phyloP scores from a whole-genome alignment of 1,140 invertebrate species.

The Luehdorfia chinensis region DNA sequence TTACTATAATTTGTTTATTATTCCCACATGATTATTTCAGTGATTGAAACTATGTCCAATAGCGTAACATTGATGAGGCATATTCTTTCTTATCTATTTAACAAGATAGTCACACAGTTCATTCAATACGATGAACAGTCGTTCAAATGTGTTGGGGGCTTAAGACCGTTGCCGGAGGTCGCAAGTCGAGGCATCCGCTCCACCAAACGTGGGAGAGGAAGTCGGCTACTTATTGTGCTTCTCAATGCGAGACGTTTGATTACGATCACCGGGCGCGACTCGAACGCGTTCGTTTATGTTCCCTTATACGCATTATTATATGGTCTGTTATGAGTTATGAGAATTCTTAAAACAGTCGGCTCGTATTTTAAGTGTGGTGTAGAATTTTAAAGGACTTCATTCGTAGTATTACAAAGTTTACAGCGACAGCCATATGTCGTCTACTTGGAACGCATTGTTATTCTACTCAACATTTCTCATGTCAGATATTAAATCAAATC shows the following conservation, averaged over 20 bases:
- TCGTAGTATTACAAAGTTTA: constrained; percentile 5
- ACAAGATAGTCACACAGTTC: too few relatives aligned
- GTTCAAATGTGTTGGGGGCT: constrained; percentile 13
- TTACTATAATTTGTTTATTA: too few relatives aligned
- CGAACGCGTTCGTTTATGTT: constrained; percentile 43
- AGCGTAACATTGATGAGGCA: too few relatives aligned
- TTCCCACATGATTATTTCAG: too few relatives aligned
- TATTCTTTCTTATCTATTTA: too few relatives aligned
- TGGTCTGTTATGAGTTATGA: constrained; percentile 23
- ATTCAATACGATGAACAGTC: neutral
- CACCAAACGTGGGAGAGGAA: constrained; percentile 71
- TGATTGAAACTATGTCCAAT: too few relatives aligned
- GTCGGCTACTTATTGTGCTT: constrained; percentile 72
- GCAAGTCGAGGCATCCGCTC: constrained; percentile 62
- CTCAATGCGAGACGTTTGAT: constrained; percentile 69
- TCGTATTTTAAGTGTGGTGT: constrained; percentile 3
- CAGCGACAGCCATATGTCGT: too few relatives aligned
- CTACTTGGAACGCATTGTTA: too few relatives aligned
- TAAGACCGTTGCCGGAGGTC: constrained; percentile 55
- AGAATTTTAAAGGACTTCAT: constrained; percentile 7
- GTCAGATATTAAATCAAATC: too few relatives aligned
- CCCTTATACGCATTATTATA: constrained; percentile 42
- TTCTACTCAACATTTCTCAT: too few relatives aligned
- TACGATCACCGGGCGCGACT: constrained; percentile 52
- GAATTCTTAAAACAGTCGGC: neutral